These are phyloP conservation scores for Brachyhypopomus gauderio DNA, from an alignment of 2,113 vertebrate species.

Conservation along the genomic window DNA sequence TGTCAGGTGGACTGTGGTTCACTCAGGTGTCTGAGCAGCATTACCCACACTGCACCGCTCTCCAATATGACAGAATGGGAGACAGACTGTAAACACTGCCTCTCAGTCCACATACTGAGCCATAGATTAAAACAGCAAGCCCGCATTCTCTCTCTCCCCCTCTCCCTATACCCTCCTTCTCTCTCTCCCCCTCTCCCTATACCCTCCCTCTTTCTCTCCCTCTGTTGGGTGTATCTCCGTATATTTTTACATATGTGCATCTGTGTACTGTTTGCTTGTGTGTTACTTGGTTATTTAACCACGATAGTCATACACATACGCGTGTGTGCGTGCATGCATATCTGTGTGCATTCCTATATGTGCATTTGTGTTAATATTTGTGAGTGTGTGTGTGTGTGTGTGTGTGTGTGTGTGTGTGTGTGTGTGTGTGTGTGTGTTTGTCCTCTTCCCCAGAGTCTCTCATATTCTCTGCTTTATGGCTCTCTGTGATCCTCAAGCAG, in stretches of 20 bases:
- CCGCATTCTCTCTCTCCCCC: not conserved
- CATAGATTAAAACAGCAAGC: not conserved
- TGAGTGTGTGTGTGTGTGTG: constrained; percentile 7
- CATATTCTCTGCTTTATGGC: constrained; percentile 52
- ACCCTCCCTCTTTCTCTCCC: not conserved
- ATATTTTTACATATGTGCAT: not conserved
- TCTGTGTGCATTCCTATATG: not conserved
- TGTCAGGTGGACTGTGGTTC: not conserved
- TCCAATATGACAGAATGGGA: constrained; percentile 1
- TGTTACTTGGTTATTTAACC: constrained; percentile 22
- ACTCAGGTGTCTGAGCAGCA: not conserved
- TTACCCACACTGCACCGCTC: not conserved
- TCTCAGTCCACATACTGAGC: not conserved
- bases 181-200: no score
- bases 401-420: constrained; percentile 9
- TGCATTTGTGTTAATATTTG: constrained; percentile 34
- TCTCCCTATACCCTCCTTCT: no score
- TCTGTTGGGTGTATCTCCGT: not conserved
- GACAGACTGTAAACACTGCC: not conserved
- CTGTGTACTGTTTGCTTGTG: not conserved
- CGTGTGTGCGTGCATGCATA: not conserved
- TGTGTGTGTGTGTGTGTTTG: constrained; percentile 31
- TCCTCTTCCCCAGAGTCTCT: constrained; percentile 43
- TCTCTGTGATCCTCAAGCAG: constrained; percentile 53
- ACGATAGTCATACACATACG: constrained; percentile 3